Conservation (phyloP, 2,113 vertebrate species). For the Brachirus orientalis region DNA sequence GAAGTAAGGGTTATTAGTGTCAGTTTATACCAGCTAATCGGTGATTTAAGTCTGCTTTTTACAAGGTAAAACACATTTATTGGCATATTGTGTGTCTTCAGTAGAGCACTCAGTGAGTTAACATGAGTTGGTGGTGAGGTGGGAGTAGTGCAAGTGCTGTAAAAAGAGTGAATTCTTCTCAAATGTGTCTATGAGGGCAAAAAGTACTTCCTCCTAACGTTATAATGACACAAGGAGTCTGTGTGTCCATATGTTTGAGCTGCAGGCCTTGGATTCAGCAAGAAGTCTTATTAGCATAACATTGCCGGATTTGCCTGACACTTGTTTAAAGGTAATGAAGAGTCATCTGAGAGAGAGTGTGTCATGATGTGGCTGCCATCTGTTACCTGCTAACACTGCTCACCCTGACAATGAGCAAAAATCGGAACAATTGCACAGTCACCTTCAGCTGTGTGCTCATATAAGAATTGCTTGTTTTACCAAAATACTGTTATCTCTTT, state of each 20-base stretch:
- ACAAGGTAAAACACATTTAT: not conserved
- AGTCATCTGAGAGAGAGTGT: slow-evolving; percentile 85
- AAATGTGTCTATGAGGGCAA: slow-evolving; percentile 28
- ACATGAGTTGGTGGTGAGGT: not conserved
- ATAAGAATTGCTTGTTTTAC: slow-evolving; percentile 23
- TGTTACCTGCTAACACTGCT: slow-evolving; percentile 86
- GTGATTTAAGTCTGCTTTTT: no score
- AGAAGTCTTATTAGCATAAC: slow-evolving; percentile 63
- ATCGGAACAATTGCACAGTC: slow-evolving; percentile 25
- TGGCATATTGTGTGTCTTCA: not conserved
- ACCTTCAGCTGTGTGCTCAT: no score
- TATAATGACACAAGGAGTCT: slow-evolving; percentile 35
- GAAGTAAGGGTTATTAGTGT: no score
- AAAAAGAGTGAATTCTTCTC: slow-evolving; percentile 37
- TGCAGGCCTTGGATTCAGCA: slow-evolving; percentile 54
- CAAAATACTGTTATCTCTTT: slow-evolving; percentile 13
- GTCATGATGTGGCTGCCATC: slow-evolving; percentile 87
- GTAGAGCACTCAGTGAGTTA: not conserved
- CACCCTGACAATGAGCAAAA: slow-evolving; percentile 52
- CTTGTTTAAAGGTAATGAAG: slow-evolving; percentile 94
- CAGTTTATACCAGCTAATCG: no score
- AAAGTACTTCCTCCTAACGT: slow-evolving; percentile 42
- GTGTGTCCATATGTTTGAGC: slow-evolving; percentile 55
- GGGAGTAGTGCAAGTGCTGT: not conserved
- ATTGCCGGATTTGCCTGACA: slow-evolving; percentile 86